A percentile compares a stretch with the other conserved stretches of the same genome.
Conservation (phyloP, 1,140 invertebrate species). For the Sitodiplosis mosellana region DNA sequence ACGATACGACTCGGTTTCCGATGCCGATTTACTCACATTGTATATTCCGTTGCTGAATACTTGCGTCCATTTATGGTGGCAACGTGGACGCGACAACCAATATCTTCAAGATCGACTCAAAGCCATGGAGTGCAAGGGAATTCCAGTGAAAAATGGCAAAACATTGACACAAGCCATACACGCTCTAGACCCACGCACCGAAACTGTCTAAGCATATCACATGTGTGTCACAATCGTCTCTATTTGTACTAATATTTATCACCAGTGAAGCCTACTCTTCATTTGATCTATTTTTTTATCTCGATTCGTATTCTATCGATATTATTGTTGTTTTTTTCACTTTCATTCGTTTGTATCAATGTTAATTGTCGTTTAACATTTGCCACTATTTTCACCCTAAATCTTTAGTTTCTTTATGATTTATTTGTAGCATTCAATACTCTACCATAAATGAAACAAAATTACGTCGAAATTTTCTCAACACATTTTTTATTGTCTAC, state of each 20-base stretch:
- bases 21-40: constrained; percentile 40
- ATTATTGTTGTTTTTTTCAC: too few species aligned
- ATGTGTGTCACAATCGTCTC: background rate
- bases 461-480: too few species aligned
- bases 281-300: too few species aligned
- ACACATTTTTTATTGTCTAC: too few species aligned
- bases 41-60: constrained; percentile 51
- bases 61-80: constrained; percentile 40
- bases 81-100: constrained; percentile 37
- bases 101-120: constrained; percentile 37
- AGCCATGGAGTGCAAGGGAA: constrained; percentile 35
- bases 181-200: constrained; percentile 25
- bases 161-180: constrained; percentile 37
- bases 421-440: too few species aligned
- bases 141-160: constrained; percentile 34
- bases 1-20: constrained; percentile 42
- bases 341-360: too few species aligned
- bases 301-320: too few species aligned
- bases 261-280: too few species aligned
- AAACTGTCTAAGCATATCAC: constrained; percentile 14
- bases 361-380: too few species aligned
- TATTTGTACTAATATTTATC: background rate
- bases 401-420: too few species aligned
- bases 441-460: too few species aligned
- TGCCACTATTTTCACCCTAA: too few species aligned